phyloP scores from a whole-genome alignment of 2,113 vertebrate species.

The Boulengeromyrus knoepffleri region DNA sequence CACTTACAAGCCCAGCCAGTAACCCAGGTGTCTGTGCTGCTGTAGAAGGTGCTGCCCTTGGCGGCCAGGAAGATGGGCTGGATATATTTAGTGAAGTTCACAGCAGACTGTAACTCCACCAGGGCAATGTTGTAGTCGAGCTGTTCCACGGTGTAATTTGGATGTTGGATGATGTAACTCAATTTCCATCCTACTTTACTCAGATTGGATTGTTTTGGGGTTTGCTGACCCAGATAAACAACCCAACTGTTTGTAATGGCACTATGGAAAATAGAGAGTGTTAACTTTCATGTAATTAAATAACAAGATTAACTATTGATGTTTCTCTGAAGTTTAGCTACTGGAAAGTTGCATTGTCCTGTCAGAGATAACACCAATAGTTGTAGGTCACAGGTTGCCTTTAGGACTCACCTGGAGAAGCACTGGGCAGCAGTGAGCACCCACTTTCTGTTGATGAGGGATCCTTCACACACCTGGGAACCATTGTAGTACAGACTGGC shows the following conservation, averaged over 20 bases:
- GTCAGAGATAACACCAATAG: background rate
- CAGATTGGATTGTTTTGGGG: background rate
- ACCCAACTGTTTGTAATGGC: background rate
- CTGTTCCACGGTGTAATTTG: conserved; percentile 20
- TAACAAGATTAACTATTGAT: too few species aligned
- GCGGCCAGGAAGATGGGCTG: conserved; percentile 55
- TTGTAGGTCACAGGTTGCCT: too few species aligned
- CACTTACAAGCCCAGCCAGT: conserved; percentile 61
- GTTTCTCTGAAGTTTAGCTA: too few species aligned
- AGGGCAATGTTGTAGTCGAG: conserved; percentile 40
- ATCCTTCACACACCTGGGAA: conserved; percentile 18
- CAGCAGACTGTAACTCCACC: conserved; percentile 31
- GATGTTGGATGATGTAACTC: conserved; percentile 31
- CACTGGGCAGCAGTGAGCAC: too few species aligned
- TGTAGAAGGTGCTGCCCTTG: conserved; percentile 44
- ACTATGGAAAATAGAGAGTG: too few species aligned
- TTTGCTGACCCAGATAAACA: conserved; percentile 21
- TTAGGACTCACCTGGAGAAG: too few species aligned
- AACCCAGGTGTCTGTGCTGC: conserved; percentile 47
- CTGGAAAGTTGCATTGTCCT: background rate
- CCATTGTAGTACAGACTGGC: too few species aligned
- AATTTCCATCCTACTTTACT: background rate
- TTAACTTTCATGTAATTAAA: too few species aligned
- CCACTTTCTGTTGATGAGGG: conserved; percentile 42
- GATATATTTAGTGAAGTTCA: conserved; percentile 30